These are phyloP conservation scores for Pontoporia blainvillei DNA, from an alignment of 2,113 vertebrate species.

Conservation along the genomic window DNA sequence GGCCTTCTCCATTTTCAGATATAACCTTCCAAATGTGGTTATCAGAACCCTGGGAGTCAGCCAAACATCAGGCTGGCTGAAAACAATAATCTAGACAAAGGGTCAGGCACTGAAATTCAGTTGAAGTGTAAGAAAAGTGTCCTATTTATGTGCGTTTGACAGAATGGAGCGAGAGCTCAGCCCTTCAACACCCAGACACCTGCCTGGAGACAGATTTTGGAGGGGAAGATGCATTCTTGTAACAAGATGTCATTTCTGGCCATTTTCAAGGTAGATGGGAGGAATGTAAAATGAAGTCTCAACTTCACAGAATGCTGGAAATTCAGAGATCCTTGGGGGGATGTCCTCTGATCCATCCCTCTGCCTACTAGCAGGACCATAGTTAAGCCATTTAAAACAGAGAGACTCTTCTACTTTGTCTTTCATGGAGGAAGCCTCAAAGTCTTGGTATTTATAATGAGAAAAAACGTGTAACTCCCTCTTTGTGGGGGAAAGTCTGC, in stretches of 20 bases:
- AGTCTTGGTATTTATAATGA: not conserved
- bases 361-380: not conserved
- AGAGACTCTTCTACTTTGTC: not conserved
- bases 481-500: not conserved
- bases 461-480: not conserved
- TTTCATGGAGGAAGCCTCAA: not conserved
- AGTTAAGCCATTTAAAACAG: not conserved
- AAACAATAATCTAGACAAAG: constrained; percentile 19
- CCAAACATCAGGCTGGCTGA: not conserved
- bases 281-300: not conserved
- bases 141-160: not conserved
- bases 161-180: not conserved
- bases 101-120: not conserved
- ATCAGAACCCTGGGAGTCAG: constrained; percentile 17
- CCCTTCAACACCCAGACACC: not conserved
- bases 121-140: not conserved
- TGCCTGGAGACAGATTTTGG: not conserved
- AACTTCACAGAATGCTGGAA: not conserved
- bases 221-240: not conserved
- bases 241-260: not conserved
- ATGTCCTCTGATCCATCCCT: not conserved
- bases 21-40: constrained; percentile 12
- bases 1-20: constrained; percentile 54
- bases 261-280: not conserved
- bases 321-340: not conserved